phyloP scores from a whole-genome alignment of 2,797 vertebrate genomes.

The Sebastes elongatus region DNA sequence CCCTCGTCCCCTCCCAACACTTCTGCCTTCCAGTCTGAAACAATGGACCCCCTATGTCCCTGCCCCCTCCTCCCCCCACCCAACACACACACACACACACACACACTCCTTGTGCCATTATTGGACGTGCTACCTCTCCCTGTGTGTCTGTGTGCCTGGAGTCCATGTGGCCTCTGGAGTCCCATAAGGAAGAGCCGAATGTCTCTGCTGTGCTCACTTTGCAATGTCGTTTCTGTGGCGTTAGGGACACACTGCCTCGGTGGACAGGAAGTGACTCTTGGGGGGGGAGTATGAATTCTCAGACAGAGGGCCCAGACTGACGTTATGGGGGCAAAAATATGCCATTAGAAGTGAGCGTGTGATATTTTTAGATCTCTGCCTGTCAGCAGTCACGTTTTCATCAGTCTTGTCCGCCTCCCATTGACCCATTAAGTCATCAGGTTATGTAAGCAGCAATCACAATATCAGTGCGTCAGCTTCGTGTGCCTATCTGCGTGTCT shows the following conservation, averaged over 20 bases:
- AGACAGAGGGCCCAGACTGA: constrained; percentile 43
- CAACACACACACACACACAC: constrained; percentile 30
- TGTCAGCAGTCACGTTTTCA: constrained; percentile 73
- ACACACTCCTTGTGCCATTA: constrained; percentile 61
- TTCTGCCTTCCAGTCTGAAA: constrained; percentile 82
- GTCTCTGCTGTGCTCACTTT: constrained; percentile 54
- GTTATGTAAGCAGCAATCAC: constrained; percentile 51
- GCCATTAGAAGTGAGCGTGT: constrained; percentile 12
- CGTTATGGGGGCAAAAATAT: constrained; percentile 41
- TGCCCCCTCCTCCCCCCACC: constrained; percentile 57
- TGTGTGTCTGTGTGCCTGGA: constrained; percentile 35
- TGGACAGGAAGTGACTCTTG: constrained; percentile 77
- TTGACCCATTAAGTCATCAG: constrained; percentile 57
- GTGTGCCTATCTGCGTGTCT: background rate
- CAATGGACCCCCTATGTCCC: constrained; percentile 80
- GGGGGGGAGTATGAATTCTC: constrained; percentile 63
- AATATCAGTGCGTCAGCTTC: background rate
- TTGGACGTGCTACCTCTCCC: constrained; percentile 64
- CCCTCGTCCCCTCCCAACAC: constrained; percentile 77
- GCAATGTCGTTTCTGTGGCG: constrained; percentile 54
- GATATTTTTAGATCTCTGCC: constrained; percentile 42
- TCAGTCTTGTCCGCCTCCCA: constrained; percentile 48
- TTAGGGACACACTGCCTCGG: constrained; percentile 61
- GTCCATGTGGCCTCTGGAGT: constrained; percentile 73
- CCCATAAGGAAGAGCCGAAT: constrained; percentile 72